A percentile compares a stretch with the other conserved stretches of the same genome.
Conservation (phyloP, 2,113 vertebrate genomes). For the Caloenas nicobarica region DNA sequence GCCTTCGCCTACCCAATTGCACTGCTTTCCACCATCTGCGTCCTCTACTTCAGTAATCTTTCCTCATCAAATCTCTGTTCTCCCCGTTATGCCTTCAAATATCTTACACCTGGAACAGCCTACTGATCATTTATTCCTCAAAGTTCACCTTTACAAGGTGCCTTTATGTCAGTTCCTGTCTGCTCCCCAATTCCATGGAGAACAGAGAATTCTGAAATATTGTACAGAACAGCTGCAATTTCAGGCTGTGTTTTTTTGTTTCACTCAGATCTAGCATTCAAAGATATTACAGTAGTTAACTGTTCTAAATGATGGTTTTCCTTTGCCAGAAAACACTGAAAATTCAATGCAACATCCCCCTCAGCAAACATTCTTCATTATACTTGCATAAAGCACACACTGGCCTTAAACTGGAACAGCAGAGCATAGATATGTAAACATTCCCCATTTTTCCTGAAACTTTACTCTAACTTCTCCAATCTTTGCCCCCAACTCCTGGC, state of each 20-base stretch:
- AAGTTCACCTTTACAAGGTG: neutral
- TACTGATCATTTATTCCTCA: neutral
- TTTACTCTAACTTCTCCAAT: neutral
- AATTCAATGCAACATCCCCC: neutral
- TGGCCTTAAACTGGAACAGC: neutral
- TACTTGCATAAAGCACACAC: neutral
- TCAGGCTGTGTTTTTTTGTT: neutral
- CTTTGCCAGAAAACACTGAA: neutral
- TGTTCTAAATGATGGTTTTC: neutral
- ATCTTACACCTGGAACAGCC: neutral
- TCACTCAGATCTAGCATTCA: neutral
- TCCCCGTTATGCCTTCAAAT: neutral
- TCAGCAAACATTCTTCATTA: neutral
- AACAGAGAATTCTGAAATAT: neutral
- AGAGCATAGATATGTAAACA: neutral
- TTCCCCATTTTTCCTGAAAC: neutral
- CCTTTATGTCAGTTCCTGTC: rapidly evolving
- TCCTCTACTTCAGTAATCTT: neutral
- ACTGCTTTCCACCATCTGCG: neutral
- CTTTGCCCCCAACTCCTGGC: neutral
- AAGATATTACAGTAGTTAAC: neutral
- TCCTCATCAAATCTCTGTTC: neutral
- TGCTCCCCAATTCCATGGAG: neutral
- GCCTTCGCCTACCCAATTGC: neutral
- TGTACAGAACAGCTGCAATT: neutral